Base-by-base conservation (phyloP, 2,113 vertebrate genomes). In the Lasiurus borealis region DNA sequence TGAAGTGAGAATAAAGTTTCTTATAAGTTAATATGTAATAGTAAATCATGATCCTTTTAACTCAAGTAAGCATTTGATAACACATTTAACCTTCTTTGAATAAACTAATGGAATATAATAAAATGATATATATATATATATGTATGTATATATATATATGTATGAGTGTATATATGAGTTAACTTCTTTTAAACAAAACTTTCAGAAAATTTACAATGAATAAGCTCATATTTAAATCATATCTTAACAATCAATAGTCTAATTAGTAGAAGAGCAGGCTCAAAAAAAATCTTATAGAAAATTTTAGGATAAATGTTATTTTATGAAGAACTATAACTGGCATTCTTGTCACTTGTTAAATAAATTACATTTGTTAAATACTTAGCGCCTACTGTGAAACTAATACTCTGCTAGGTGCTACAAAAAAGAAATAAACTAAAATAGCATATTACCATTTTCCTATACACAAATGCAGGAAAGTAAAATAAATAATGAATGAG, bases 181-280 rank as follows among this genome's bases (percentile, higher is more conserved):
- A 85, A 62, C 73, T 91, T 81, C n/a, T 87, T 90, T 85, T 75
- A 81, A 83, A 88, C 48, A 75, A 93, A 48, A 27, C 21, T 90
- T 80, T 84, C 8, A 77, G 19, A 73, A 77, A 86, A 57, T 27
- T 68, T 73, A 50, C 23, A 68, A 0, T 54, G 6, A 86, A 66
- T 81, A 71, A 88, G 25, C 18, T 85, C 25, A 44, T 46, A 75
- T 15, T 59, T 36, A 50, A 44, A 68, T 57, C 16, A 44, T 68
- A 6, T 27, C 12, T 36, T 15, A 29, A 31, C 64, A 68, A n/a
- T 76, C 34, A 40, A 0, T 59, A 52, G 13, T 91, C 15, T 68
- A 34, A 66, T 89, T 85, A 54, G 31, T 59, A 86, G 69, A 19
- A 46, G 9, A 59, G 27, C 21, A 90, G 19, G 69, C 23, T 85